A percentile compares a stretch with the other conserved stretches of the same genome.
Evolutionary conservation across 2,113 vertebrate genomes (phyloP).

Genomic region (Phrynocephalus versicolor): DNA sequence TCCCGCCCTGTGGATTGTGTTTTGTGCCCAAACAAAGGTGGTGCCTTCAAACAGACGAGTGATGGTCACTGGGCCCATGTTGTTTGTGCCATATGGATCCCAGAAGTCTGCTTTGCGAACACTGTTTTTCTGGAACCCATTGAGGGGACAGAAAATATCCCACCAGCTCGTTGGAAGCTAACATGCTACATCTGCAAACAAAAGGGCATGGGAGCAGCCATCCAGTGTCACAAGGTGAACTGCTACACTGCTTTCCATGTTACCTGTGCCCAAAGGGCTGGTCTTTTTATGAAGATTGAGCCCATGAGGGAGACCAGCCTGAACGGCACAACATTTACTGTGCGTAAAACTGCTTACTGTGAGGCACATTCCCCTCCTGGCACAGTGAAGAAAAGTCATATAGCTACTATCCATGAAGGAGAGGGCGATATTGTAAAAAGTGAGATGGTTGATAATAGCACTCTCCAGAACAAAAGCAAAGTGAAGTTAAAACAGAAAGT

Average conservation of each 20-base stretch:
- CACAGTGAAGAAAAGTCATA: conserved; percentile 53
- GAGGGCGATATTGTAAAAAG: conserved; percentile 74
- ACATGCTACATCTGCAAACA: conserved; percentile 96
- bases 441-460: conserved; percentile 70
- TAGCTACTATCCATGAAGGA: conserved; percentile 52
- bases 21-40: conserved; percentile 94
- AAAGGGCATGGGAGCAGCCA: conserved; percentile 92
- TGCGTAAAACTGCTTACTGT: conserved; percentile 96
- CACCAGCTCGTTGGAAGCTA: conserved; percentile 93
- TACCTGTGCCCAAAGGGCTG: conserved; percentile 93
- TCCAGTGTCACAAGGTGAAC: conserved; percentile 97
- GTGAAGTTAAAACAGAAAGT: conserved; percentile 86
- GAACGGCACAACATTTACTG: conserved; percentile 92
- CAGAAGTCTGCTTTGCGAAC: conserved; percentile 97
- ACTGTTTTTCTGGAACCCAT: conserved; percentile 97
- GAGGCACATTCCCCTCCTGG: conserved; percentile 87
- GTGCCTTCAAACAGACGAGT: conserved; percentile 96
- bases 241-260: conserved; percentile 98
- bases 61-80: conserved; percentile 96
- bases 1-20: conserved; percentile 93
- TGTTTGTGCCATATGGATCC: conserved; percentile 98
- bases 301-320: conserved; percentile 92
- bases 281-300: conserved; percentile 98
- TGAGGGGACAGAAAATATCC: conserved; percentile 93
- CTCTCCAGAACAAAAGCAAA: conserved; percentile 78